A percentile compares a stretch with the other conserved stretches of the same genome.
Evolutionary conservation across 2,113 vertebrate genomes (phyloP).

Genomic region (Pitta sordida): DNA sequence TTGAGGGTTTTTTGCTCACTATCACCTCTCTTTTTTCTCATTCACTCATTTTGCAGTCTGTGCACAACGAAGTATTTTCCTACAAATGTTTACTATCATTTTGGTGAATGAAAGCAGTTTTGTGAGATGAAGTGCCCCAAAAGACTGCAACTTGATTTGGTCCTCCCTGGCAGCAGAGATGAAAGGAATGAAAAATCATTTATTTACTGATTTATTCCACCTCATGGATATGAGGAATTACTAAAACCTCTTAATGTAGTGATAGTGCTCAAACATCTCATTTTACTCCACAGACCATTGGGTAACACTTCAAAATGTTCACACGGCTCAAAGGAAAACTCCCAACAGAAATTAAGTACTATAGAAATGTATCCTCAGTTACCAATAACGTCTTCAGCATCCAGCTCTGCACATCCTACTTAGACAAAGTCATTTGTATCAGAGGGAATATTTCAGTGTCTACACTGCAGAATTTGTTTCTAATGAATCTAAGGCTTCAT

Average conservation of each 20-base stretch:
- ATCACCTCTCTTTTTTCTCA: background rate
- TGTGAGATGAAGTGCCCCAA: background rate
- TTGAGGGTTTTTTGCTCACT: background rate
- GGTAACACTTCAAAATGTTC: background rate
- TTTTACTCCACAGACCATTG: background rate
- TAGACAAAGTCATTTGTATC: background rate
- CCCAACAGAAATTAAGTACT: background rate
- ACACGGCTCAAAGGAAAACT: background rate
- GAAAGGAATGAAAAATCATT: background rate
- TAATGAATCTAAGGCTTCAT: conserved; percentile 9
- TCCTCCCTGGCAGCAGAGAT: background rate
- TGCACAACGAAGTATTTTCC: background rate
- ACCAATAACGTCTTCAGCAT: background rate
- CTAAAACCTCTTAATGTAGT: background rate
- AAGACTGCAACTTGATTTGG: background rate
- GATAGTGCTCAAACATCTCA: background rate
- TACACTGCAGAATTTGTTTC: background rate
- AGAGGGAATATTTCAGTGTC: background rate
- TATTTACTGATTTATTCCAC: background rate
- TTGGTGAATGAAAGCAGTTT: background rate
- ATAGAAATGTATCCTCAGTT: background rate
- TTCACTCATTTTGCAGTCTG: background rate
- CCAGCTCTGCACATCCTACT: background rate
- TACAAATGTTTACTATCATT: background rate
- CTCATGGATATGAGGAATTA: background rate